Conservation (phyloP, 2,113 vertebrate species). For the Dasypus novemcinctus region DNA sequence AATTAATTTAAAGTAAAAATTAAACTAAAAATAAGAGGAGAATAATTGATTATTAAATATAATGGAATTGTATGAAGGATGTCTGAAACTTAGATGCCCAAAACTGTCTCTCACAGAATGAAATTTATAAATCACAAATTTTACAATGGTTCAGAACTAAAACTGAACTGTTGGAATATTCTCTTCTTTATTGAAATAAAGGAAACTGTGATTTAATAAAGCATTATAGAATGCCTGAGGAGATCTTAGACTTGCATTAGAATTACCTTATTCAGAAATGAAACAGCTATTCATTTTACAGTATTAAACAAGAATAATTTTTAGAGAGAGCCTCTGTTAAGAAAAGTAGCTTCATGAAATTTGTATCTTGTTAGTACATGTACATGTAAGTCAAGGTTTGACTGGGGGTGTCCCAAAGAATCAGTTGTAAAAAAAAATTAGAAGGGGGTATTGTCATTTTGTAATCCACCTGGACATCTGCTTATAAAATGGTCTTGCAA, state of each 20-base stretch:
- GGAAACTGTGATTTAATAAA: neutral
- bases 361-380: neutral
- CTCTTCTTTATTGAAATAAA: neutral
- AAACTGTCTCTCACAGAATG: neutral
- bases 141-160: neutral
- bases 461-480: neutral
- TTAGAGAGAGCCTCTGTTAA: neutral
- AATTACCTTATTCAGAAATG: constrained; percentile 10
- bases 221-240: neutral
- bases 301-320: neutral
- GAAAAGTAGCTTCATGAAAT: neutral
- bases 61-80: neutral
- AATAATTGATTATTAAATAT: neutral
- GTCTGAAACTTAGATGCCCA: constrained; percentile 1
- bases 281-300: constrained; percentile 7
- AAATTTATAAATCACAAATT: neutral
- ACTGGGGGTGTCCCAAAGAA: neutral
- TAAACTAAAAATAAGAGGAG: neutral
- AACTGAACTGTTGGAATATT: neutral
- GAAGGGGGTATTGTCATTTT: neutral
- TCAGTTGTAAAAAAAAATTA: neutral
- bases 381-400: neutral
- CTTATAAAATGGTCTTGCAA: neutral
- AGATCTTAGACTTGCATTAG: neutral
- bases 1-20: constrained; percentile 28